Evolutionary conservation across 2,113 vertebrate species (phyloP).

Genomic region (Onychorhynchus coronatus): DNA sequence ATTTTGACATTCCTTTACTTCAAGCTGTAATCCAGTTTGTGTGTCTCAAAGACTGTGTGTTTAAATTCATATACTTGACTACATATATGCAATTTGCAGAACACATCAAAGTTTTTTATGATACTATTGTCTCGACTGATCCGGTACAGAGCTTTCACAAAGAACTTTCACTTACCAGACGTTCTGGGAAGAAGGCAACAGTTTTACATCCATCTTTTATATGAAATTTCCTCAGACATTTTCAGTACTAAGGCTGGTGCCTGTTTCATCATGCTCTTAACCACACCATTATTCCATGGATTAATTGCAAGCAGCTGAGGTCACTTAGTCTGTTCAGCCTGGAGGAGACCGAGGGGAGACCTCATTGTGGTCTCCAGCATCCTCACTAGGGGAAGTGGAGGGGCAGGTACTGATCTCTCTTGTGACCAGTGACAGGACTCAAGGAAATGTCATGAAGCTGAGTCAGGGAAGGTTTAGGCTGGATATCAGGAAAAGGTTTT

Average conservation of each 20-base stretch:
- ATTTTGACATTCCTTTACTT: not conserved
- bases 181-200: not conserved
- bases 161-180: not conserved
- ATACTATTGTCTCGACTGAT: not conserved
- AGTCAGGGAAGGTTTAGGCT: not conserved
- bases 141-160: not conserved
- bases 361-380: not conserved
- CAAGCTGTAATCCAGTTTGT: not conserved
- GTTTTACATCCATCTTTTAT: not conserved
- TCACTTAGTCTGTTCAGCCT: not conserved
- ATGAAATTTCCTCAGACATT: not conserved
- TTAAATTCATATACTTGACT: not conserved
- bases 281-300: rapidly evolving
- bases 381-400: not conserved
- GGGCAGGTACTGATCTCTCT: not conserved
- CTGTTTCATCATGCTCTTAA: not conserved
- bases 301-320: not conserved
- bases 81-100: not conserved
- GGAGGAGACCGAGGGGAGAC: not conserved
- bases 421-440: not conserved
- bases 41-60: not conserved
- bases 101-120: rapidly evolving
- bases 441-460: not conserved
- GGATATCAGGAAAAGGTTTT: not conserved
- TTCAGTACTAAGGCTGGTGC: not conserved